Percentiles rank a stretch among this genome's conserved stretches.
These are phyloP conservation scores for Patella depressa DNA, from an alignment of 2,888 invertebrate genomes.

Conservation along the genomic window DNA sequence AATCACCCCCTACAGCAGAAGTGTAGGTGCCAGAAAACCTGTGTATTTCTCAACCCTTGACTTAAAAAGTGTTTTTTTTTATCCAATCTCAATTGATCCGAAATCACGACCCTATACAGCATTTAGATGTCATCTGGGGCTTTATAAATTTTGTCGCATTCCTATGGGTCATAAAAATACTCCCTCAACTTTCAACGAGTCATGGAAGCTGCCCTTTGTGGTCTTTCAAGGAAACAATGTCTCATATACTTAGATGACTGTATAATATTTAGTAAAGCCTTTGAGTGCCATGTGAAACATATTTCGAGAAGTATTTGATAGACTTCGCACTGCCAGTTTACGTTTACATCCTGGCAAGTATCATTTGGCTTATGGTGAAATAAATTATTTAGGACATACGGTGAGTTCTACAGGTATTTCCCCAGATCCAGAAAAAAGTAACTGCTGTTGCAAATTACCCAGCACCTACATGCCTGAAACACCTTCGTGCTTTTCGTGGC, in stretches of 20 bases:
- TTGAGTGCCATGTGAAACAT: background rate
- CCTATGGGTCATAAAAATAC: conserved; percentile 47
- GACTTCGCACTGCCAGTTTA: background rate
- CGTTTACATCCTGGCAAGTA: conserved; percentile 14
- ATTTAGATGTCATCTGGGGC: too few relatives aligned
- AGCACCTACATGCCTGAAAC: background rate
- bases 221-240: conserved; percentile 7
- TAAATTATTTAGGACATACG: background rate
- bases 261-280: conserved; percentile 1
- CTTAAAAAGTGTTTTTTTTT: conserved; percentile 10
- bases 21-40: conserved; percentile 7
- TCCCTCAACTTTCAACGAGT: conserved; percentile 46
- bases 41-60: conserved; percentile 15
- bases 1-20: conserved; percentile 4
- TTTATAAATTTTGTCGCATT: conserved; percentile 43
- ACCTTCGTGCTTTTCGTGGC: background rate
- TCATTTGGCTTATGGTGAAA: conserved; percentile 8
- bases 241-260: conserved; percentile 11
- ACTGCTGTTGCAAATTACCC: background rate
- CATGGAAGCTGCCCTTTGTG: background rate
- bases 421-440: background rate
- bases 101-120: too few relatives aligned
- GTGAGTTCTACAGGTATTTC: conserved; percentile 8
- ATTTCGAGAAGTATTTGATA: conserved; percentile 7
- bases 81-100: conserved; percentile 1